Evolutionary conservation across 2,113 vertebrate genomes (phyloP).

Genomic region (Psittacula cyanocephala): DNA sequence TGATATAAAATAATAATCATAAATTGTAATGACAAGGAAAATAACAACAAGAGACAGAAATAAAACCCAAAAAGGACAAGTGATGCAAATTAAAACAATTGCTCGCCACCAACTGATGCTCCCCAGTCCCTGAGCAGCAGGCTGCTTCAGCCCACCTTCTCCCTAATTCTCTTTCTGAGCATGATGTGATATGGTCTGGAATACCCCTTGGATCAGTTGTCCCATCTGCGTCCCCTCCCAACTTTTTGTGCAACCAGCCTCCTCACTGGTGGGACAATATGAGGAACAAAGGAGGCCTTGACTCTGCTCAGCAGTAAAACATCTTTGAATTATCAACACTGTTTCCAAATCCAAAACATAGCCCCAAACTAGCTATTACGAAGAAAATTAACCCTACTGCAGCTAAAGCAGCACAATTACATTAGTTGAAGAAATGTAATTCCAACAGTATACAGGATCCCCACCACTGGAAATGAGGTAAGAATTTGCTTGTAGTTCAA

Average conservation of each 20-base stretch:
- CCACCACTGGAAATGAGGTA: not conserved
- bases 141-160: not conserved
- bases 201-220: not conserved
- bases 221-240: not conserved
- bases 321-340: not conserved
- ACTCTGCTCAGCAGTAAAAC: not conserved
- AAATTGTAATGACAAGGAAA: not conserved
- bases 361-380: not conserved
- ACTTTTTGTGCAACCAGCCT: not conserved
- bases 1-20: not conserved
- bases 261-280: not conserved
- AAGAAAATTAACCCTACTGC: not conserved
- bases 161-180: not conserved
- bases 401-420: not conserved
- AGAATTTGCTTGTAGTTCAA: not conserved
- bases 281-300: not conserved
- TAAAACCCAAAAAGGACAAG: not conserved
- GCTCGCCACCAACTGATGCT: not conserved
- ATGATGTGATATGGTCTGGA: not conserved
- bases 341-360: not conserved
- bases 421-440: not conserved
- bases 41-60: not conserved
- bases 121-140: not conserved
- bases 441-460: not conserved
- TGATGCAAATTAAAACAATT: not conserved